Evolutionary conservation across 1,140 invertebrate genomes (phyloP), one percentile per base, ranked within the genome.

Genomic region (Pogonognathellus flavescens): DNA sequence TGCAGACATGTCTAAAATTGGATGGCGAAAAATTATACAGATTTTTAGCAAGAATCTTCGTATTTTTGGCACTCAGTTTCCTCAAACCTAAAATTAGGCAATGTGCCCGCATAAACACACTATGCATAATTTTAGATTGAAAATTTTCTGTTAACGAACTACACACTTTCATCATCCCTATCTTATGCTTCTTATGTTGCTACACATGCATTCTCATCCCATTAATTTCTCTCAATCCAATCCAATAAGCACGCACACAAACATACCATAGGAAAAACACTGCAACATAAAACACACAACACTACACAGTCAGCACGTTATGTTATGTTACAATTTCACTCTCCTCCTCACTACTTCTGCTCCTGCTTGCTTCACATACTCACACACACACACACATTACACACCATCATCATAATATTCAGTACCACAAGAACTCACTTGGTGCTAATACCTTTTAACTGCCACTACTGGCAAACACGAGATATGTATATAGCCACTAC

Each of bases 191-290:
- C 83, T 70, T 84, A 83, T 31, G 25, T 59, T 60, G 81, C 31
- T 80, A 85, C 80, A 70, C 55, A 80, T 50, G 49, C 84, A 87
- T 85, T 87, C 87, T 86, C 80, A 81, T 84, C 85, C 87, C 87
- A 88, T 88, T 88, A 88, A 88, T 88, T 88, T 88, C 85, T 86
- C 80, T 80, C 83, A 84, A 88, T 86, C 85, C 87, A 86, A 88
- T 86, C 84, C 87, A 88, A 88, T 88, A 85, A 86, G 87, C 85
- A 85, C 85, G 85, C 59, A 83, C 87, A 41, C 41, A 80, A 55
- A 80, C 80, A 85, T 22, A 86, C 50, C 66, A 85, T 55, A 31
- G 18, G 13, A 18, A 52, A 80, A 16, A 70, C 62, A 52, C 7
- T 0, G 16, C 10, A 76, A 76, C 70, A 50, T 76, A 76, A 76